Percentiles rank a stretch among this genome's conserved stretches.
Evolutionary conservation across 2,888 invertebrate species (phyloP).

Genomic region (Nowickia ferox): DNA sequence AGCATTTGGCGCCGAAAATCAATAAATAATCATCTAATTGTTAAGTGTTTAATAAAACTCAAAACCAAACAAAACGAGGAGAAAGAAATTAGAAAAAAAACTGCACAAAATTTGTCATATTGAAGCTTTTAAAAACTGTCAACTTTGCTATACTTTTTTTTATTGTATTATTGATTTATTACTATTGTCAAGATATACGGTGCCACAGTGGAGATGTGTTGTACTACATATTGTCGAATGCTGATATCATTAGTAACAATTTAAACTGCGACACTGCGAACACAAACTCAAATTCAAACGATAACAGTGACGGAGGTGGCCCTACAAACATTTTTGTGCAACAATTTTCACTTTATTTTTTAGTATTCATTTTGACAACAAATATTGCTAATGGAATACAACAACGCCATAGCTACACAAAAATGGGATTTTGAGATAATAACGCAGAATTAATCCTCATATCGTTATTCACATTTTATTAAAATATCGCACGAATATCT

Average conservation of each 20-base stretch:
- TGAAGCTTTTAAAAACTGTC: slow-evolving; percentile 62
- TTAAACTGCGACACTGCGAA: slow-evolving; percentile 27
- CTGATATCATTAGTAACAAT: slow-evolving; percentile 39
- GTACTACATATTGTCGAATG: slow-evolving; percentile 5
- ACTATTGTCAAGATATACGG: slow-evolving; percentile 29
- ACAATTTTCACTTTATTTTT: not conserved
- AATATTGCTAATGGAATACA: no score
- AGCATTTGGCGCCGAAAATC: slow-evolving; percentile 25
- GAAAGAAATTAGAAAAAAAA: slow-evolving; percentile 23
- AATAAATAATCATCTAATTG: slow-evolving; percentile 25
- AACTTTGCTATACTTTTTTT: slow-evolving; percentile 45
- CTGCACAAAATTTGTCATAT: slow-evolving; percentile 53
- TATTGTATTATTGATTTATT: slow-evolving; percentile 65
- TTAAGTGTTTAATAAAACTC: slow-evolving; percentile 10
- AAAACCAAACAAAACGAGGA: slow-evolving; percentile 21
- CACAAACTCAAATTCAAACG: not conserved
- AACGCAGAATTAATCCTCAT: no score
- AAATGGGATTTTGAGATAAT: no score
- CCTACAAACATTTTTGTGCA: not conserved
- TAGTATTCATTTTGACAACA: no score
- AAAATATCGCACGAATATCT: no score
- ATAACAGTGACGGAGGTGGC: not conserved
- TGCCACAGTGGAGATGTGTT: slow-evolving; percentile 12
- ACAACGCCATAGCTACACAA: no score
- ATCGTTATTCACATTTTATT: no score